phyloP scores from a whole-genome alignment of 2,113 vertebrate species.

The Leucopternis melanops region DNA sequence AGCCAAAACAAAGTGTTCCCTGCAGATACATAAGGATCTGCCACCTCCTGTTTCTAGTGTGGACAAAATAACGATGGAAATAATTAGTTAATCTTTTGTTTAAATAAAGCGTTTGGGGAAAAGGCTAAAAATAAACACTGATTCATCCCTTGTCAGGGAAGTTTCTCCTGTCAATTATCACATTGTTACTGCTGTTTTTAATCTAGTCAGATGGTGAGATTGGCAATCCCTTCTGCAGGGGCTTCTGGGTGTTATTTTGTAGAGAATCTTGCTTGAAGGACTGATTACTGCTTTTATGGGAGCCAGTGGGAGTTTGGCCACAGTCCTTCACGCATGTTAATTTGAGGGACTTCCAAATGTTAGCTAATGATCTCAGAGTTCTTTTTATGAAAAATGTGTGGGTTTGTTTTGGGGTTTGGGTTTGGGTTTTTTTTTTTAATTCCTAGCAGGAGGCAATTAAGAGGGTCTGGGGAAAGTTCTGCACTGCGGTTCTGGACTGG shows the following conservation, averaged over 20 bases:
- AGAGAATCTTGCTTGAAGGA: conserved; percentile 60
- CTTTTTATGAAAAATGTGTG: conserved; percentile 57
- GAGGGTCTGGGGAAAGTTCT: neutral
- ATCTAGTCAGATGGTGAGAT: conserved; percentile 66
- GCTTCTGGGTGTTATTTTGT: conserved; percentile 63
- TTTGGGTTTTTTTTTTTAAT: neutral
- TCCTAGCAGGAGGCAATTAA: conserved; percentile 17
- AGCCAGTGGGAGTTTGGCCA: conserved; percentile 64
- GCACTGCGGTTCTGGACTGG: neutral
- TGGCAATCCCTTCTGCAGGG: conserved; percentile 64
- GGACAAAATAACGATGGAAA: conserved; percentile 25
- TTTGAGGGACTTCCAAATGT: conserved; percentile 66
- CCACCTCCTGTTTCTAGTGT: neutral
- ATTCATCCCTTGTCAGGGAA: conserved; percentile 64
- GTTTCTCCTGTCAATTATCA: conserved; percentile 67
- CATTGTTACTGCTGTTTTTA: conserved; percentile 68
- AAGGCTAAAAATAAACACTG: conserved; percentile 63
- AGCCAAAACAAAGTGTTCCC: neutral
- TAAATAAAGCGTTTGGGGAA: conserved; percentile 38
- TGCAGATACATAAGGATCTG: neutral
- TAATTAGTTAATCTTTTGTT: conserved; percentile 56
- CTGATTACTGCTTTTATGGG: conserved; percentile 63
- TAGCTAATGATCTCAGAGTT: conserved; percentile 63
- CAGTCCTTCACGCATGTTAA: conserved; percentile 58
- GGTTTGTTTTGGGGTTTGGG: conserved; percentile 51